These are phyloP conservation scores for Lithophane leautieri DNA, from an alignment of 2,888 invertebrate species.

Conservation along the genomic window DNA sequence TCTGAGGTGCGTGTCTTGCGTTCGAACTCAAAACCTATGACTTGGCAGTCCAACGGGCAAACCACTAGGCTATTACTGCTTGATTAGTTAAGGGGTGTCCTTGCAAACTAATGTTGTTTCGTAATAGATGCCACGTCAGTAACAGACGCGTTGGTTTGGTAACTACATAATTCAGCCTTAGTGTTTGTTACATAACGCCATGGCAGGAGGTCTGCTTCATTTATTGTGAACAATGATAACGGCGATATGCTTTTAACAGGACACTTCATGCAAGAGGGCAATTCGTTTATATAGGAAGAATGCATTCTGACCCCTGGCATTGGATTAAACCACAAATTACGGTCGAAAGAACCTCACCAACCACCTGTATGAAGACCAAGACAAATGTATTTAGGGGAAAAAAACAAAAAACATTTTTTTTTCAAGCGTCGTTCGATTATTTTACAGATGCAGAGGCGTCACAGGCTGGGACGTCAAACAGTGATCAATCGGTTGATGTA, in stretches of 20 bases:
- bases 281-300: neutral
- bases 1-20: no score
- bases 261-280: neutral
- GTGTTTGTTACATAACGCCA: constrained; percentile 37
- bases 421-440: constrained; percentile 2
- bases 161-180: constrained; percentile 47
- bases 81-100: constrained; percentile 12
- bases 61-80: no score
- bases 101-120: constrained; percentile 34
- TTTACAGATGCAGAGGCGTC: constrained; percentile 80
- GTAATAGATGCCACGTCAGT: constrained; percentile 47
- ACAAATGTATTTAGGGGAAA: no score
- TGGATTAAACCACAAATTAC: neutral
- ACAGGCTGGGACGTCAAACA: constrained; percentile 80
- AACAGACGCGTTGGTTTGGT: constrained; percentile 31
- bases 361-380: neutral
- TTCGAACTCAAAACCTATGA: no score
- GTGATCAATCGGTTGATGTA: constrained; percentile 73
- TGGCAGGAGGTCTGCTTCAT: constrained; percentile 25
- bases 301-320: no score
- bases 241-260: neutral
- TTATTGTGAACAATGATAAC: constrained; percentile 24
- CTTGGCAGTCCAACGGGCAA: no score
- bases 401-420: neutral
- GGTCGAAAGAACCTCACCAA: neutral